Percentiles rank a stretch among this genome's conserved stretches.
These are phyloP conservation scores for Sesia apiformis DNA, from an alignment of 2,888 invertebrate species.

Conservation along the genomic window DNA sequence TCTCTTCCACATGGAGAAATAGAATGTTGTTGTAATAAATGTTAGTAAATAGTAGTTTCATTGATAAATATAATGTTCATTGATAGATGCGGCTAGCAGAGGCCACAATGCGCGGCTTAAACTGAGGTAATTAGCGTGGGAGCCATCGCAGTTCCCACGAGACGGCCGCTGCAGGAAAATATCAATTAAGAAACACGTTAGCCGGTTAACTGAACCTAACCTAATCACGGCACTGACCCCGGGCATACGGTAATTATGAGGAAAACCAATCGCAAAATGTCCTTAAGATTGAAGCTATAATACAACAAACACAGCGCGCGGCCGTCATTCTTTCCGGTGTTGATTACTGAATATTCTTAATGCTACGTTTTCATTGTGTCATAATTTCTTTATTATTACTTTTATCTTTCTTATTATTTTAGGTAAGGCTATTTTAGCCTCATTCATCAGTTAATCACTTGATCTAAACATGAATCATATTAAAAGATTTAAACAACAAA, in stretches of 20 bases:
- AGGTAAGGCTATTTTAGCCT: too few relatives aligned
- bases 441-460: too few relatives aligned
- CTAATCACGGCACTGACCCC: conserved; percentile 4
- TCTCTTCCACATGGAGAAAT: too few relatives aligned
- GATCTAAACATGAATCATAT: too few relatives aligned
- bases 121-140: conserved; percentile 59
- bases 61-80: conserved; percentile 56
- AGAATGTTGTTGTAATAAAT: too few relatives aligned
- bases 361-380: too few relatives aligned
- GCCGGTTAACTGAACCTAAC: conserved; percentile 13
- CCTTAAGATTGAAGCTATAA: not conserved
- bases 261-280: not conserved
- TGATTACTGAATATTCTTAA: too few relatives aligned
- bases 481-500: too few relatives aligned
- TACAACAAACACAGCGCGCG: not conserved
- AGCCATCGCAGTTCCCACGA: conserved; percentile 53
- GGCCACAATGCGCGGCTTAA: conserved; percentile 21
- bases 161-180: conserved; percentile 45
- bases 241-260: conserved; percentile 1
- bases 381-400: too few relatives aligned
- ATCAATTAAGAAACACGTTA: conserved; percentile 40
- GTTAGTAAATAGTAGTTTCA: conserved; percentile 26
- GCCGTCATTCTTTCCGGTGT: too few relatives aligned
- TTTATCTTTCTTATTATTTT: too few relatives aligned
- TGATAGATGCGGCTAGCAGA: conserved; percentile 34